Percentiles rank a stretch among this genome's conserved stretches.
These are phyloP conservation scores for Orthosia gracilis DNA, from an alignment of 2,888 invertebrate genomes.

Conservation along the genomic window DNA sequence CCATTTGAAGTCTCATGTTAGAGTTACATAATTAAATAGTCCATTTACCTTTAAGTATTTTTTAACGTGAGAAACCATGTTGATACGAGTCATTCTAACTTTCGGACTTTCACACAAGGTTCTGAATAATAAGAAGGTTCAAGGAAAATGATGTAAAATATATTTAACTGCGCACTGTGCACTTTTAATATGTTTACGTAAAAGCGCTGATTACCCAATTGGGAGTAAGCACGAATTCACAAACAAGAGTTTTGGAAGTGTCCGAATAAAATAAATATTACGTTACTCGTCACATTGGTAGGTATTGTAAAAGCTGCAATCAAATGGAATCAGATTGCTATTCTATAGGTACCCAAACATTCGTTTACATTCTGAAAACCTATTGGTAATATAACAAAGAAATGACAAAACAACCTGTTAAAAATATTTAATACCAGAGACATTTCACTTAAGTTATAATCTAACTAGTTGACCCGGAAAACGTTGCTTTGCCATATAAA, in stretches of 20 bases:
- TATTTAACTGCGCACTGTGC: conserved; percentile 13
- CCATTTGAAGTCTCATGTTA: conserved; percentile 1
- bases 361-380: neutral
- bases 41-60: too few species aligned
- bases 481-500: too few species aligned
- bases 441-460: too few species aligned
- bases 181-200: conserved; percentile 35
- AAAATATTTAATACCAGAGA: too few species aligned
- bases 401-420: neutral
- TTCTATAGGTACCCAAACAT: too few species aligned
- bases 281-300: too few species aligned
- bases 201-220: conserved; percentile 45
- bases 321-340: conserved; percentile 1
- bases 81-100: conserved; percentile 12
- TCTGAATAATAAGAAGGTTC: neutral
- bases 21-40: too few species aligned
- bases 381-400: too few species aligned
- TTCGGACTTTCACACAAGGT: neutral
- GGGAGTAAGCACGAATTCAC: conserved; percentile 29
- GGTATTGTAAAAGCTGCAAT: conserved; percentile 4
- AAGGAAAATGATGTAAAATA: conserved; percentile 6
- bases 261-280: conserved; percentile 18
- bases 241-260: conserved; percentile 30
- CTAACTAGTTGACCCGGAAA: too few species aligned
- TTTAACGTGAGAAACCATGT: too few species aligned